Evolutionary conservation across 1,140 invertebrate species (phyloP).

Genomic region (Drosophila eugracilis): DNA sequence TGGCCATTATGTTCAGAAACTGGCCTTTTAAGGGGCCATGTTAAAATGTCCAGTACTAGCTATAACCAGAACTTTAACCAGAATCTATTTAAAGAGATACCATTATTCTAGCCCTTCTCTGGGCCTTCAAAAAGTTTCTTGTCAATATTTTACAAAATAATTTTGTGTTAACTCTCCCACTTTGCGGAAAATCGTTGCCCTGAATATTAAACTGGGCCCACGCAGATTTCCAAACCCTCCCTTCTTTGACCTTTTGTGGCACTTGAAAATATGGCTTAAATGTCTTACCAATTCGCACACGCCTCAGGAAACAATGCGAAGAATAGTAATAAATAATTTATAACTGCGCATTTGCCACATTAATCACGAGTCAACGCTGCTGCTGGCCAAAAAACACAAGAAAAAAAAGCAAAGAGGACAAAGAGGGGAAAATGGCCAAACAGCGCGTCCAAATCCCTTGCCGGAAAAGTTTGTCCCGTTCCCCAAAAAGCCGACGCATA

Average conservation of each 20-base stretch:
- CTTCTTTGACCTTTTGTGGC: conserved; percentile 30
- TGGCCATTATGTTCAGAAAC: too few relatives aligned
- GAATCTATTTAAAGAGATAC: too few relatives aligned
- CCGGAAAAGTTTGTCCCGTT: conserved; percentile 53
- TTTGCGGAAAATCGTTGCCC: conserved; percentile 20
- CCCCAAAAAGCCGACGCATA: conserved; percentile 65
- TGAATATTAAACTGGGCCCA: conserved; percentile 49
- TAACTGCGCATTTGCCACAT: conserved; percentile 82
- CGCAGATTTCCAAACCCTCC: conserved; percentile 6
- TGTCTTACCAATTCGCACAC: conserved; percentile 72
- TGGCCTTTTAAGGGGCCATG: too few relatives aligned
- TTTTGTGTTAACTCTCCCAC: conserved; percentile 15
- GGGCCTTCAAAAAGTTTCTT: conserved; percentile 5
- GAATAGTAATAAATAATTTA: conserved; percentile 83
- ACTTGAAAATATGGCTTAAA: conserved; percentile 75
- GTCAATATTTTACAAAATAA: conserved; percentile 11
- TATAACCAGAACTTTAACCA: too few relatives aligned
- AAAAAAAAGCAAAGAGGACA: conserved; percentile 9
- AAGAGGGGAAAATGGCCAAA: conserved; percentile 39
- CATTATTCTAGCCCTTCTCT: too few relatives aligned
- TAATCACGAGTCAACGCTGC: conserved; percentile 75
- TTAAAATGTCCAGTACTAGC: too few relatives aligned
- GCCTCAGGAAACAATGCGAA: conserved; percentile 74
- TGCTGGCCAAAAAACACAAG: conserved; percentile 5
- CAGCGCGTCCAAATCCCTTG: conserved; percentile 66